phyloP scores from a whole-genome alignment of 2,888 invertebrate genomes.

The Hirtodrosophila cameraria region DNA sequence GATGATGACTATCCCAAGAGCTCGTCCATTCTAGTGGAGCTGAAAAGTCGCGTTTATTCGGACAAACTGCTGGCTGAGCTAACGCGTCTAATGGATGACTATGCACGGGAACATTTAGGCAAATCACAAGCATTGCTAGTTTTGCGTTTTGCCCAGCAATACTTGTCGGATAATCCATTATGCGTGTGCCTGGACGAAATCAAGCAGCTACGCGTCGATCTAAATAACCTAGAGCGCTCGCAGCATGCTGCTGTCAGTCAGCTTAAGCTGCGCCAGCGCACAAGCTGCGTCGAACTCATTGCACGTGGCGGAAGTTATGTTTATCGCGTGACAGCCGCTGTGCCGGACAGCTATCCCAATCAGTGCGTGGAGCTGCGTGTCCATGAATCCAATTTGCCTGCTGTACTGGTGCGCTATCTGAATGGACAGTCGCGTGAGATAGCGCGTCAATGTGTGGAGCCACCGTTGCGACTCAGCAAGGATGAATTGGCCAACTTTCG shows the following conservation, averaged over 20 bases:
- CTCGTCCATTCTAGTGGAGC: conserved; percentile 86
- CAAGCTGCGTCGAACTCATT: conserved; percentile 86
- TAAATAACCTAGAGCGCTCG: conserved; percentile 68
- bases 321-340: conserved; percentile 86
- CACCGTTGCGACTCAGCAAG: conserved; percentile 86
- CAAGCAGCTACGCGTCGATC: conserved; percentile 85
- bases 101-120: conserved; percentile 86
- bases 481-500: conserved; percentile 86
- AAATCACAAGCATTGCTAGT: conserved; percentile 86
- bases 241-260: conserved; percentile 84
- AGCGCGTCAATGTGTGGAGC: conserved; percentile 88
- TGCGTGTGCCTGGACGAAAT: conserved; percentile 91
- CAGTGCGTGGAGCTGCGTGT: conserved; percentile 85
- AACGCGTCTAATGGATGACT: conserved; percentile 86
- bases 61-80: conserved; percentile 87
- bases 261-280: conserved; percentile 88
- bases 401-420: conserved; percentile 86
- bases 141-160: conserved; percentile 87
- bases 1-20: conserved; percentile 86
- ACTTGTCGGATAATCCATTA: conserved; percentile 88
- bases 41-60: conserved; percentile 89
- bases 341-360: conserved; percentile 88
- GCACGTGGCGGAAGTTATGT: conserved; percentile 87
- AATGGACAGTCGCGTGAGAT: conserved; percentile 88
- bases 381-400: conserved; percentile 88